A percentile compares a stretch with the other conserved stretches of the same genome.
phyloP scores from a whole-genome alignment of 35 echinoderm and acorn worm genomes.

The Lytechinus variegatus region DNA sequence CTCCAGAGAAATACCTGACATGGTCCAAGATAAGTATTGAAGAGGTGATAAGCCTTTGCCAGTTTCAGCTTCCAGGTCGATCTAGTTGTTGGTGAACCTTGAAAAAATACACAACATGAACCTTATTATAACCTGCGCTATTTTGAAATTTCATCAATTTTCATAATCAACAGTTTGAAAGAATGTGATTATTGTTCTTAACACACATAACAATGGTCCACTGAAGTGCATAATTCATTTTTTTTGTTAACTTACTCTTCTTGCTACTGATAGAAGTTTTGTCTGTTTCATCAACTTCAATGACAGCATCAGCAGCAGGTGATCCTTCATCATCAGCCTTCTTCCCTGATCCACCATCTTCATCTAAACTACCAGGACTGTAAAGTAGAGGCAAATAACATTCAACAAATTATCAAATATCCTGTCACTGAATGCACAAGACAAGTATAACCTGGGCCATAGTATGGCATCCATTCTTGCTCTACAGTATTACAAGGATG shows the following conservation, averaged over 20 bases:
- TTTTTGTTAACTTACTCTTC: slow-evolving; percentile 3
- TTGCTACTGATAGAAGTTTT: not conserved
- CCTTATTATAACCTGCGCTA: not conserved
- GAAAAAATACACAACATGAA: not conserved
- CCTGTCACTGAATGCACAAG: too few species aligned
- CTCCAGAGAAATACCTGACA: slow-evolving; percentile 70
- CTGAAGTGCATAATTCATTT: not conserved
- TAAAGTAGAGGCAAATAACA: too few species aligned
- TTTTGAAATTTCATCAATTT: not conserved
- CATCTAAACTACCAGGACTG: slow-evolving; percentile 63
- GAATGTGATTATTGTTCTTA: not conserved
- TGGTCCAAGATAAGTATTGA: slow-evolving; percentile 54
- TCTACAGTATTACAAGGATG: too few species aligned
- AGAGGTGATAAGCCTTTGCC: slow-evolving; percentile 36
- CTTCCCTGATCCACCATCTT: slow-evolving; percentile 27
- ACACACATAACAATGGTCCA: not conserved
- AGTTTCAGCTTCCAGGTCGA: slow-evolving; percentile 68
- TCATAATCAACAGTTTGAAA: too few species aligned
- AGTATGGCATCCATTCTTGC: too few species aligned
- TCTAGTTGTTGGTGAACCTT: not conserved
- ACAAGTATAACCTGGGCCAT: too few species aligned
- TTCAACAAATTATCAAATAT: too few species aligned
- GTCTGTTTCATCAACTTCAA: not conserved
- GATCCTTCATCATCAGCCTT: slow-evolving; percentile 50
- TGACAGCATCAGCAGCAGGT: not conserved